Base-by-base conservation (phyloP, 2,113 vertebrate genomes). In the Ctenomys sociabilis region DNA sequence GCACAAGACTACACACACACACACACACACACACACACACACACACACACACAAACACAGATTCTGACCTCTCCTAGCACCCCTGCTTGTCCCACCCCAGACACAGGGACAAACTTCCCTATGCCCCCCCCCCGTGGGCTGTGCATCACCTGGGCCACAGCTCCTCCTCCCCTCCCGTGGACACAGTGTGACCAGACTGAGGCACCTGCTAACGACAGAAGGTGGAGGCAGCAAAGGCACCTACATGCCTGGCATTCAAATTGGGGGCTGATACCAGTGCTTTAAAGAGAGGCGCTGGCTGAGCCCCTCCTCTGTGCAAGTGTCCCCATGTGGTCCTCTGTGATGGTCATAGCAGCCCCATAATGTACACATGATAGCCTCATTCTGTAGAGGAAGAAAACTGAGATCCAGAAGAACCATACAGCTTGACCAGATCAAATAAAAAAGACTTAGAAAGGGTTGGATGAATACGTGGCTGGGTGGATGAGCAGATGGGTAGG, bases 351-450 rank as follows among this genome's bases (percentile, higher is more conserved):
- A 14, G 84, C 24, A 49, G n/a, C 5, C 7, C 11, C 22, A 4
- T 21, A 26, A 17, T 5, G 12, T 1, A 66, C 26, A 37, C 0
- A 19, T 0, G 17, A 6, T 6, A 7, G 16, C 30, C 14, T 40
- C 22, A 7, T 49, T 68, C 45, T 49, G 14, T 32, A 22, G 85
- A 17, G 77, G 77, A 73, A 72, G 57, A 37, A 66, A 68, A 82
- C 10, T 3, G 57, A 81, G 8, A 21, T 17, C 2, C 45, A 45
- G n/a, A 22, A 45, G 81, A 64, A 52, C 66, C 22, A 6, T 22
- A 11, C 9, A 19, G n/a, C 37, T 45, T 54, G 57, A 49, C 28
- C 82, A n/a, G 64, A 43, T 26, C n/a, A 49, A 59, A 52, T 40
- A 57, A 63, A 83, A 77, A 63, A n/a, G 64, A 3, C 43, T 85